A percentile compares a stretch with the other conserved stretches of the same genome.
phyloP scores from a whole-genome alignment of 2,113 vertebrate species.

The Ciconia boyciana region DNA sequence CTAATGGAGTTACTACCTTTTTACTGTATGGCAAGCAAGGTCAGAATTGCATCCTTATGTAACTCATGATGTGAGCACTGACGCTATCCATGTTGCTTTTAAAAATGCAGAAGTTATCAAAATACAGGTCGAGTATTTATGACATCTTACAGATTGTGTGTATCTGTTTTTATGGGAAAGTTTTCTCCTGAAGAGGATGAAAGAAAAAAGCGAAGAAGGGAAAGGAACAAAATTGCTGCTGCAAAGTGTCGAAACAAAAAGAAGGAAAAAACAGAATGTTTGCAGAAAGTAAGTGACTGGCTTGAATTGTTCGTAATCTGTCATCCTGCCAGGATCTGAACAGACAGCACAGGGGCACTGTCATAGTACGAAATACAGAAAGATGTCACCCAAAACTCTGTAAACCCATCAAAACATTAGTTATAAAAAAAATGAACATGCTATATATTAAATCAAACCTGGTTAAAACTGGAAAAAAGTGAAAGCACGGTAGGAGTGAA shows the following conservation, averaged over 20 bases:
- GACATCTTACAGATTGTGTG: neutral
- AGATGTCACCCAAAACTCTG: neutral
- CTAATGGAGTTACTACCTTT: neutral
- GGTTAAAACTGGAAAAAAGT: neutral
- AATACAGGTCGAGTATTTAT: neutral
- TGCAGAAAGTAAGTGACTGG: conserved; percentile 86
- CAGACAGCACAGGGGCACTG: neutral
- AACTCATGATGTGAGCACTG: neutral
- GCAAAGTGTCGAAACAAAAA: conserved; percentile 98
- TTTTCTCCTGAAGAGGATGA: conserved; percentile 81
- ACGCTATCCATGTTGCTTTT: neutral
- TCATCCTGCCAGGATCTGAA: neutral
- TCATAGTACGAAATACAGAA: neutral
- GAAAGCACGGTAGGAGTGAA: neutral
- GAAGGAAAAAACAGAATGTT: conserved; percentile 92
- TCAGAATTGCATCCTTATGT: neutral
- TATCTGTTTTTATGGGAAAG: conserved; percentile 62
- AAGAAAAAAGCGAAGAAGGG: conserved; percentile 88
- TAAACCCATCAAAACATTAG: neutral
- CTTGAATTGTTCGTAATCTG: neutral
- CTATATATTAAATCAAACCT: neutral
- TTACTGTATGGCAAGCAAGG: neutral
- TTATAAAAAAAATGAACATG: neutral
- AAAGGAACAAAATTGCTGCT: conserved; percentile 95
- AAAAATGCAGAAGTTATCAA: neutral